Evolutionary conservation across 2,113 vertebrate species (phyloP).

Genomic region (Gasterosteus aculeatus): DNA sequence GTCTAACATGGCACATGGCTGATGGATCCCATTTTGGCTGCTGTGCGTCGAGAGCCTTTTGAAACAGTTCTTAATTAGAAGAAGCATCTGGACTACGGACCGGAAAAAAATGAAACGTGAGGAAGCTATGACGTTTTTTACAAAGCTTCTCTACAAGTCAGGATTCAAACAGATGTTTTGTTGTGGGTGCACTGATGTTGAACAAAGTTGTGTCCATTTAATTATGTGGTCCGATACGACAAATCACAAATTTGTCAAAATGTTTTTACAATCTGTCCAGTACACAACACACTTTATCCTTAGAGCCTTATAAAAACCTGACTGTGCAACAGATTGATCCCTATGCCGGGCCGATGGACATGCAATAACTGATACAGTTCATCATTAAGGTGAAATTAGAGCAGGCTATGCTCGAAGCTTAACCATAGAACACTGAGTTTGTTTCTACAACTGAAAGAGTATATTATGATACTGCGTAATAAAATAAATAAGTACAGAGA

Average conservation of each 20-base stretch:
- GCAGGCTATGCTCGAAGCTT: background rate
- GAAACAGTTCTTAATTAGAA: conserved; percentile 41
- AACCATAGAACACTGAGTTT: background rate
- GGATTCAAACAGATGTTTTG: conserved; percentile 13
- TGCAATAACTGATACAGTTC: background rate
- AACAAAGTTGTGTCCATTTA: background rate
- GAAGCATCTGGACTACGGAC: conserved; percentile 43
- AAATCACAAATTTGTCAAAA: conserved; percentile 4
- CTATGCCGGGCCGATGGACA: background rate
- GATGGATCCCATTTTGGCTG: conserved; percentile 38
- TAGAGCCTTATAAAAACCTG: background rate
- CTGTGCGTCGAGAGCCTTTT: conserved; percentile 16
- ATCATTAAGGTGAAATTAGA: background rate
- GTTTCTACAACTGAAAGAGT: background rate
- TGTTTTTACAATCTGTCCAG: background rate
- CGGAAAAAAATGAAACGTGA: conserved; percentile 14
- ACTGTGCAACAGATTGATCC: background rate
- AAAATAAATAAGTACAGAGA: background rate
- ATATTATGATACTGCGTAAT: background rate
- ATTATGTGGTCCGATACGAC: background rate
- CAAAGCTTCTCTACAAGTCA: conserved; percentile 2
- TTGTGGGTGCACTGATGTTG: background rate
- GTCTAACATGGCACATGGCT: conserved; percentile 14
- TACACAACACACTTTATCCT: background rate
- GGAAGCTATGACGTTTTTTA: conserved; percentile 12